A percentile compares a stretch with the other conserved stretches of the same genome.
These are phyloP conservation scores for Phyto melanocephala DNA, from an alignment of 2,888 invertebrate genomes.

Conservation along the genomic window DNA sequence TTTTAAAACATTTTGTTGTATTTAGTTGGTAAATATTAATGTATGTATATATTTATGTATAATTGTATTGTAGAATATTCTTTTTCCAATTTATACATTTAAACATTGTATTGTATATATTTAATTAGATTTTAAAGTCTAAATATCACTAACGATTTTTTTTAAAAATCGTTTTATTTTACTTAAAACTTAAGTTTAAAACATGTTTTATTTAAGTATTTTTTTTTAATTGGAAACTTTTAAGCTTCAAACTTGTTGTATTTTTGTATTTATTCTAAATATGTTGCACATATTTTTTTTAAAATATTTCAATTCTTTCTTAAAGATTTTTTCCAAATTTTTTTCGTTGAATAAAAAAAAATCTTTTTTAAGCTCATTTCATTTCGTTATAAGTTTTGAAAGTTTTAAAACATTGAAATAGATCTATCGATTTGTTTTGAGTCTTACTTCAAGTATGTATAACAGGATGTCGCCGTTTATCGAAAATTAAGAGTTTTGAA, in stretches of 20 bases:
- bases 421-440: no score
- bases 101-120: slow-evolving; percentile 32
- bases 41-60: slow-evolving; percentile 28
- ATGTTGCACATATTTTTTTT: slow-evolving; percentile 60
- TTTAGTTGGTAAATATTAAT: background rate
- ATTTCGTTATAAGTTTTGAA: background rate
- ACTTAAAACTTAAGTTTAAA: slow-evolving; percentile 67
- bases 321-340: slow-evolving; percentile 9
- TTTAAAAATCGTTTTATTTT: slow-evolving; percentile 71
- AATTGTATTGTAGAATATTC: slow-evolving; percentile 22
- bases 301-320: slow-evolving; percentile 8
- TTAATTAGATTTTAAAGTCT: slow-evolving; percentile 69
- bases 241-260: background rate
- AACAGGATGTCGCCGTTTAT: no score
- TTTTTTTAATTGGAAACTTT: slow-evolving; percentile 51
- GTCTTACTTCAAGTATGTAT: no score
- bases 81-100: slow-evolving; percentile 33
- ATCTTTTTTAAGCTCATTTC: slow-evolving; percentile 37
- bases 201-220: slow-evolving; percentile 44
- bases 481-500: no score
- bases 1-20: slow-evolving; percentile 19
- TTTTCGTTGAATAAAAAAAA: background rate
- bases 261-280: slow-evolving; percentile 46
- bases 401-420: slow-evolving; percentile 9
- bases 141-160: slow-evolving; percentile 79